These are phyloP conservation scores for Caranx melampygus DNA, from an alignment of 2,113 vertebrate species.

Conservation along the genomic window DNA sequence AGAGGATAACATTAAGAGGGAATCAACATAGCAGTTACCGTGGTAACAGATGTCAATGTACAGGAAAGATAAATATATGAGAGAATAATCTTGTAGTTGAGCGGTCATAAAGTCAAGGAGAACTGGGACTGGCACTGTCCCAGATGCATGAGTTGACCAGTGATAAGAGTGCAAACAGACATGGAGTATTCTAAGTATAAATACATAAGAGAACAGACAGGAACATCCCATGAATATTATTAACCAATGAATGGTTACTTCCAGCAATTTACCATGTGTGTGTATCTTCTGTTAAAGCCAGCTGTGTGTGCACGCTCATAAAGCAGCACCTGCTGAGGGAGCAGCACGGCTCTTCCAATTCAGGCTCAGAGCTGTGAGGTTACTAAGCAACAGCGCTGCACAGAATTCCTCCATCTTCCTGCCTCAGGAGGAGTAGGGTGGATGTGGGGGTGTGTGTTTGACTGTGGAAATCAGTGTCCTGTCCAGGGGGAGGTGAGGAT, in stretches of 20 bases:
- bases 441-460: conserved; percentile 28
- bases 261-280: neutral
- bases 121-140: neutral
- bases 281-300: neutral
- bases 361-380: conserved; percentile 60
- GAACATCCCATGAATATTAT: conserved; percentile 11
- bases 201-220: neutral
- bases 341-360: conserved; percentile 45
- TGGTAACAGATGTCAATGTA: neutral
- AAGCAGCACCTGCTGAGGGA: conserved; percentile 58
- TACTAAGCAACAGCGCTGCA: conserved; percentile 75
- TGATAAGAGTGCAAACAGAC: neutral
- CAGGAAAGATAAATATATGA: neutral
- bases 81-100: neutral
- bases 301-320: neutral
- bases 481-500: conserved; percentile 1
- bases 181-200: neutral
- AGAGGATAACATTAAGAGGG: neutral
- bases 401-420: conserved; percentile 73
- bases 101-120: neutral
- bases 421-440: conserved; percentile 22
- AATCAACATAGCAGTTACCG: neutral
- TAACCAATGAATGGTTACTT: neutral
- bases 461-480: conserved; percentile 17
- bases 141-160: neutral